Evolutionary conservation across 2,113 vertebrate species (phyloP).

Genomic region (Nycticorax nycticorax): DNA sequence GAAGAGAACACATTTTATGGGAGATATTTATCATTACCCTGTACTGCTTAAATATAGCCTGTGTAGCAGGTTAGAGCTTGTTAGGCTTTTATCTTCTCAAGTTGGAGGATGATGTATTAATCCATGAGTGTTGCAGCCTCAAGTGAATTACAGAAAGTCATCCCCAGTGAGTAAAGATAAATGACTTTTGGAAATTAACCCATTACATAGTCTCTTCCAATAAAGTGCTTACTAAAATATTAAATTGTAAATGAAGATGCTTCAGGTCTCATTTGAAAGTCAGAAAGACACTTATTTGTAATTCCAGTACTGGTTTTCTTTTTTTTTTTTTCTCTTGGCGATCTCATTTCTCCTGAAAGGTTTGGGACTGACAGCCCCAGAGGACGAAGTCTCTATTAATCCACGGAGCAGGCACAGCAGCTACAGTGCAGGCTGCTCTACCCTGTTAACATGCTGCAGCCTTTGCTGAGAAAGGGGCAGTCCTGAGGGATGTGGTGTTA

Average conservation of each 20-base stretch:
- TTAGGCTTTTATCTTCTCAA: constrained; percentile 67
- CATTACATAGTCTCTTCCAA: constrained; percentile 36
- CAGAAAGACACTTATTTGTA: constrained; percentile 12
- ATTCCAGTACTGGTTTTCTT: background rate
- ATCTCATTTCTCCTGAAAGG: constrained; percentile 22
- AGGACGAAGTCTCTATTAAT: constrained; percentile 31
- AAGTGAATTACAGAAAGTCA: constrained; percentile 63
- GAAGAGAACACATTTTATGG: constrained; percentile 58
- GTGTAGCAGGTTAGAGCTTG: constrained; percentile 64
- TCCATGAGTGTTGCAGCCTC: constrained; percentile 46
- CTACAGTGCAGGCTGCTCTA: background rate
- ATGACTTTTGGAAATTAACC: constrained; percentile 67
- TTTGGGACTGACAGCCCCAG: background rate
- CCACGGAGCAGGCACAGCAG: background rate
- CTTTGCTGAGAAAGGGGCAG: background rate
- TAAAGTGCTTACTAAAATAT: constrained; percentile 42
- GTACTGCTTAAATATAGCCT: constrained; percentile 60
- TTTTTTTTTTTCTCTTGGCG: background rate
- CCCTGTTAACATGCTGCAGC: background rate
- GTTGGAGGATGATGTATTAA: constrained; percentile 66
- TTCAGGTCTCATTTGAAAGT: constrained; percentile 41
- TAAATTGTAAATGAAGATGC: constrained; percentile 49
- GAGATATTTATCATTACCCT: constrained; percentile 66
- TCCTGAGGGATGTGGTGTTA: background rate
- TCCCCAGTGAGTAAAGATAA: constrained; percentile 59